Evolutionary conservation across 2,113 vertebrate species (phyloP), one percentile per base, ranked within the genome.

Genomic region (Clarias batrachus): DNA sequence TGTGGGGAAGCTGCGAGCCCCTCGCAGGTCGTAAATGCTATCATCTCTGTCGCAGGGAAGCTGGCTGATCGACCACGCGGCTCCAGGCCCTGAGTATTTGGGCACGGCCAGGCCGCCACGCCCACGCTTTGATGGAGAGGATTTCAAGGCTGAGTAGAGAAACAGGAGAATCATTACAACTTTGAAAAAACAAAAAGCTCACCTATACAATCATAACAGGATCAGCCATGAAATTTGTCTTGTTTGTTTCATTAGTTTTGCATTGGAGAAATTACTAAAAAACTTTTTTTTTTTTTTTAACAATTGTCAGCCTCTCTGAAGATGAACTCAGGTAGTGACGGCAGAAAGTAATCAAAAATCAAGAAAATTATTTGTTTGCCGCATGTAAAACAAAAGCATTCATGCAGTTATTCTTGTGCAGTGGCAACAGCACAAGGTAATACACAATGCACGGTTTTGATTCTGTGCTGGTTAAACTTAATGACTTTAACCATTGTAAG

Each of bases 71-170:
- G 98, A 99, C 91, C 98, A 99, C 0, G 98, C 97, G 0, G 97
- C 96, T 0, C 94, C 96, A 0, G 98, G 97, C 12, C 98, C 98
- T 0, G 76, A 80, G 0, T 94, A 95, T 89, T 97, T 98, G 73
- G 96, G 93, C 0, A 96, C 96, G 7, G 96, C 91, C 94, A 99
- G 92, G 27, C 96, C 95, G 57, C 96, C 94, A 0, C 98, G 96
- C 14, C 97, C 97, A 91, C 98, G 99, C 93, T 99, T 99, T 0
- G 97, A 99, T 0, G 98, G 98, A 9, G 98, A 99, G 0, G 97
- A 99, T 93, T 98, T 99, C 88, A 99, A 92, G 86, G 98, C 98
- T 99, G 94, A 27, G 48, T 71, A 91, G 30, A 48, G 23, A 88
- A 63, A 78, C 81, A 76, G 7, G 37, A 14, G 12, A n/a, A 8